Evolutionary conservation across 1,140 invertebrate species (phyloP).

Genomic region (Ceratina australensis): DNA sequence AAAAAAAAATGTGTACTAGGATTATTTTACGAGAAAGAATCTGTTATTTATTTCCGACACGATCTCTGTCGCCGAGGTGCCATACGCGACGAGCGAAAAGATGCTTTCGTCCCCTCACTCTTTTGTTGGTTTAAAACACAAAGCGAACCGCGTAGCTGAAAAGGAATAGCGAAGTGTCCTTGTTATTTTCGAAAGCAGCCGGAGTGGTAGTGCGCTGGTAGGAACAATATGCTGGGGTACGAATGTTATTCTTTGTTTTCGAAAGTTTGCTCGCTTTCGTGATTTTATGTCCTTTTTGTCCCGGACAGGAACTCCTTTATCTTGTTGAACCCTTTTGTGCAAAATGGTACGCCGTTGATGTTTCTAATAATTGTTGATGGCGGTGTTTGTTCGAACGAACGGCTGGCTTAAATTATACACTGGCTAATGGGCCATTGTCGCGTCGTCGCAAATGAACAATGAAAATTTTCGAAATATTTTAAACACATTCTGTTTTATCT

Average conservation of each 20-base stretch:
- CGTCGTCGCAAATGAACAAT: no score
- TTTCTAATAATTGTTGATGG: neutral
- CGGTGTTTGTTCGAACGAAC: no score
- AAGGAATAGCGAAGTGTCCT: neutral
- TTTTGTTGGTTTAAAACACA: conserved; percentile 1
- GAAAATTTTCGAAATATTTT: no score
- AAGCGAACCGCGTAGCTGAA: neutral
- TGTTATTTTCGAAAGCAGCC: neutral
- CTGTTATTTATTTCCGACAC: neutral
- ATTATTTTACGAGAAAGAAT: no score
- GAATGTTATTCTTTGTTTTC: neutral
- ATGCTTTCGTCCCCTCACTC: neutral
- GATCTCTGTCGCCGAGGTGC: neutral
- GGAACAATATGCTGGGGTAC: neutral
- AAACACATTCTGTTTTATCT: no score
- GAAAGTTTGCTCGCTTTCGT: no score
- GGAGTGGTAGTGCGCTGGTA: neutral
- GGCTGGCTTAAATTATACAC: no score
- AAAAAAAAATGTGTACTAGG: no score
- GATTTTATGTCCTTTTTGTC: neutral
- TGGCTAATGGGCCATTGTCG: neutral
- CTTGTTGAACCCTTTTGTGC: neutral
- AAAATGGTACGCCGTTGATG: neutral
- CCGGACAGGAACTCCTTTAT: neutral
- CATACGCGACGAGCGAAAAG: neutral